phyloP scores from a whole-genome alignment of 37 sponge, comb jelly and placozoan genomes.

The Halichondria panicea region DNA sequence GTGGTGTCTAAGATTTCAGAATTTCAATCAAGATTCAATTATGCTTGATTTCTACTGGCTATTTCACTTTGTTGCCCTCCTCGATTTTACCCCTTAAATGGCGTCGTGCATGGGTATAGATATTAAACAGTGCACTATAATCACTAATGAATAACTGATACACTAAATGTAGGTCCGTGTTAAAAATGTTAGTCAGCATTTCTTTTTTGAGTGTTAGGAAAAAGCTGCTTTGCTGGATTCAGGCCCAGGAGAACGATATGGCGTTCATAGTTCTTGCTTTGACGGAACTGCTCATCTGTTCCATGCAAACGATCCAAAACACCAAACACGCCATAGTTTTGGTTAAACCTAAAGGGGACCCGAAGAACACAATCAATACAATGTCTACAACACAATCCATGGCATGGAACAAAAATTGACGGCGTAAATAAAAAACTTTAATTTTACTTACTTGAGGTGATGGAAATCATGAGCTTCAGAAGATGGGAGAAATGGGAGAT shows the following conservation, averaged over 20 bases:
- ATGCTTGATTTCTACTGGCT: no score
- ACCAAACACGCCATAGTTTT: conserved; percentile 86
- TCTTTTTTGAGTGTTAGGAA: conserved; percentile 44
- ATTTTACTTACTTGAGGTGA: conserved; percentile 61
- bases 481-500: conserved; percentile 83
- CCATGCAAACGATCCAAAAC: conserved; percentile 87
- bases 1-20: no score
- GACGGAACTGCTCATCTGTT: conserved; percentile 69
- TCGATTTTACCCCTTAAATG: no score
- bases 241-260: conserved; percentile 68
- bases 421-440: no score
- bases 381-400: background rate
- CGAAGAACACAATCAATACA: background rate
- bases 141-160: no score
- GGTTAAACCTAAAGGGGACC: conserved; percentile 74
- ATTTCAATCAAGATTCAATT: no score
- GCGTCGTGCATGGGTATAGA: no score
- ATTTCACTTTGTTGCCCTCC: no score
- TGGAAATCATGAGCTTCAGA: conserved; percentile 86
- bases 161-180: no score
- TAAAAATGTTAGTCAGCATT: no score
- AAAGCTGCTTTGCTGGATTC: conserved; percentile 56
- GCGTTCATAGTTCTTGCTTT: conserved; percentile 58
- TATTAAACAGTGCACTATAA: no score
- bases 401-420: no score